phyloP scores from a whole-genome alignment of 1,140 invertebrate genomes.

The Leptinotarsa undecemlineata region DNA sequence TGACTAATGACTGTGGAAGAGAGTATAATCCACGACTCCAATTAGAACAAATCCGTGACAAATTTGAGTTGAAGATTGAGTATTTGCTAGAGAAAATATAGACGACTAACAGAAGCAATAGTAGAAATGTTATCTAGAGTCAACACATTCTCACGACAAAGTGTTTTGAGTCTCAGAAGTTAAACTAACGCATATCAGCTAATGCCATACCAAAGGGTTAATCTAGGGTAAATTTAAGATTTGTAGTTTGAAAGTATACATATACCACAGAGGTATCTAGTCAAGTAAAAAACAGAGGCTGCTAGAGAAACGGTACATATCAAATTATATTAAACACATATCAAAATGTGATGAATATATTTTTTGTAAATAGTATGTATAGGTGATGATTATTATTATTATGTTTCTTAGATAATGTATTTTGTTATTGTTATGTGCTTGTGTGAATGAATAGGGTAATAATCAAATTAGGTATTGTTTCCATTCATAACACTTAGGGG shows the following conservation, averaged over 20 bases:
- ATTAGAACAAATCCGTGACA: background rate
- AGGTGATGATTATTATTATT: slow-evolving; percentile 7
- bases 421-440: slow-evolving; percentile 25
- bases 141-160: background rate
- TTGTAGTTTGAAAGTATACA: background rate
- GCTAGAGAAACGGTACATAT: slow-evolving; percentile 35
- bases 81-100: background rate
- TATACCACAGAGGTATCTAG: background rate
- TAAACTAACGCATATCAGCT: slow-evolving; percentile 23
- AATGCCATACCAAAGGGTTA: slow-evolving; percentile 12
- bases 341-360: slow-evolving; percentile 42
- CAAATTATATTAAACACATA: slow-evolving; percentile 39
- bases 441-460: slow-evolving; percentile 21
- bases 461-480: background rate
- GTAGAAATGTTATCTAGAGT: slow-evolving; percentile 24
- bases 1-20: background rate
- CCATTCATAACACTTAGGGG: background rate
- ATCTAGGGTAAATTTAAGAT: slow-evolving; percentile 5
- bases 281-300: slow-evolving; percentile 1
- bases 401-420: slow-evolving; percentile 16
- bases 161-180: background rate
- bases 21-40: background rate
- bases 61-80: background rate
- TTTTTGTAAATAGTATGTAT: slow-evolving; percentile 31
- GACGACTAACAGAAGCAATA: slow-evolving; percentile 23